These are phyloP conservation scores for Xiphophorus maculatus DNA, from an alignment of 2,113 vertebrate genomes.

Conservation along the genomic window DNA sequence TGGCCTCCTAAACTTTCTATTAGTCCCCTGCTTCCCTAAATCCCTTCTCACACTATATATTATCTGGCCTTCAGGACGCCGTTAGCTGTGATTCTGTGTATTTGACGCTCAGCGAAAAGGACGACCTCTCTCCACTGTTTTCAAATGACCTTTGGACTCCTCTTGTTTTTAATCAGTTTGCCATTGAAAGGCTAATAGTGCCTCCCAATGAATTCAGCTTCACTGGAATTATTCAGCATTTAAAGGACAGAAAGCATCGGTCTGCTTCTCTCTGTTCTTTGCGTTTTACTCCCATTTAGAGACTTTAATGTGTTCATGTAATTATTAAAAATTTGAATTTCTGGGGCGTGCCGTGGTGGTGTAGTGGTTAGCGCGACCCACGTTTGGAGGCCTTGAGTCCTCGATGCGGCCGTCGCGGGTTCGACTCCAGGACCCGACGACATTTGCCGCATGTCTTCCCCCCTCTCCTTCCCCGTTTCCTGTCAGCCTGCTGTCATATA, in stretches of 20 bases:
- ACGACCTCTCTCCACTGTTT: slow-evolving; percentile 58
- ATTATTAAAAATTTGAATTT: no score
- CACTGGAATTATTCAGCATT: slow-evolving; percentile 62
- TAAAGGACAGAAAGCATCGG: slow-evolving; percentile 36
- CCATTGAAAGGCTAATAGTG: slow-evolving; percentile 22
- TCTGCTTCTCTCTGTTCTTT: background rate
- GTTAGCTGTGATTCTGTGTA: slow-evolving; percentile 17
- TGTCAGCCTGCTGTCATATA: no score
- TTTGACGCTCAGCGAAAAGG: slow-evolving; percentile 24
- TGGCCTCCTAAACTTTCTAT: slow-evolving; percentile 38
- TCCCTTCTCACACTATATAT: slow-evolving; percentile 25
- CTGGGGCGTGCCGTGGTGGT: no score
- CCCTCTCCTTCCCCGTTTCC: no score
- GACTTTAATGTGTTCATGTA: no score
- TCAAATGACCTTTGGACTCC: slow-evolving; percentile 27
- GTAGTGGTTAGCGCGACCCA: no score
- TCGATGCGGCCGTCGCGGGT: no score
- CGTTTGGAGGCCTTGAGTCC: no score
- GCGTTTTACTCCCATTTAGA: background rate
- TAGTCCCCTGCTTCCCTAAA: slow-evolving; percentile 25
- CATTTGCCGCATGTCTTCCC: no score
- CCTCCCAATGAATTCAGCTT: slow-evolving; percentile 22
- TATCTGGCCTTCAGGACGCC: slow-evolving; percentile 25
- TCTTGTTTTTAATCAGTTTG: slow-evolving; percentile 43
- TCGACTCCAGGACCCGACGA: no score